phyloP scores from a whole-genome alignment of 2,888 invertebrate genomes.

The Cosmia pyralina region DNA sequence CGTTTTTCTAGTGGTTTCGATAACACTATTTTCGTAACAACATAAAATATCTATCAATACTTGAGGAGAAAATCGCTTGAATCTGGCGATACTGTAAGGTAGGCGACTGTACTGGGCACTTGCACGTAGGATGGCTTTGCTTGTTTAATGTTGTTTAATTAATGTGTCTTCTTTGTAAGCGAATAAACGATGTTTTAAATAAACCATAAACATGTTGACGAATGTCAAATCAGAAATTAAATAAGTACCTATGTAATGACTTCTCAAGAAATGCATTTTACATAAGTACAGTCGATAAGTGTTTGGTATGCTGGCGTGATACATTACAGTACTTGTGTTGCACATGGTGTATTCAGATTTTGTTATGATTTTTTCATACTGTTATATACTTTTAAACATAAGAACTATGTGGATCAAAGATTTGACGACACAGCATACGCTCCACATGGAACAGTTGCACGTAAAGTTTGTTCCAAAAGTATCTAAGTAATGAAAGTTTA shows the following conservation, averaged over 20 bases:
- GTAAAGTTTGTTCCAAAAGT: neutral
- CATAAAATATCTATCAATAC: neutral
- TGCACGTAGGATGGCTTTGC: slow-evolving; percentile 27
- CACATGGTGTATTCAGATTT: neutral
- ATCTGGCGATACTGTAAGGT: neutral
- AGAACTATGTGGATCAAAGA: neutral
- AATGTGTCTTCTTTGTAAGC: slow-evolving; percentile 3
- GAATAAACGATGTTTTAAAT: slow-evolving; percentile 20
- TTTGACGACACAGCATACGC: neutral
- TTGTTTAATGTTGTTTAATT: slow-evolving; percentile 16
- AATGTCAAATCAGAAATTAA: slow-evolving; percentile 8
- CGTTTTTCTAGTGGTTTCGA: neutral
- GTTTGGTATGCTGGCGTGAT: neutral
- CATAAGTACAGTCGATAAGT: slow-evolving; percentile 1
- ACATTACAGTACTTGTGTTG: neutral
- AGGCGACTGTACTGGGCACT: slow-evolving; percentile 7
- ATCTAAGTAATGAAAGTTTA: neutral
- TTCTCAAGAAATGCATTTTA: slow-evolving; percentile 11
- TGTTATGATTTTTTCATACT: neutral
- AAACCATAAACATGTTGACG: slow-evolving; percentile 1
- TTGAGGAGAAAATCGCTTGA: neutral
- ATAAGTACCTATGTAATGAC: neutral
- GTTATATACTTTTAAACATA: neutral
- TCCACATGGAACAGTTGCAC: neutral
- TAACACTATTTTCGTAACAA: neutral